Evolutionary conservation across 1,140 invertebrate genomes (phyloP), one percentile per base, ranked within the genome.

Genomic region (Aculops lycopersici): DNA sequence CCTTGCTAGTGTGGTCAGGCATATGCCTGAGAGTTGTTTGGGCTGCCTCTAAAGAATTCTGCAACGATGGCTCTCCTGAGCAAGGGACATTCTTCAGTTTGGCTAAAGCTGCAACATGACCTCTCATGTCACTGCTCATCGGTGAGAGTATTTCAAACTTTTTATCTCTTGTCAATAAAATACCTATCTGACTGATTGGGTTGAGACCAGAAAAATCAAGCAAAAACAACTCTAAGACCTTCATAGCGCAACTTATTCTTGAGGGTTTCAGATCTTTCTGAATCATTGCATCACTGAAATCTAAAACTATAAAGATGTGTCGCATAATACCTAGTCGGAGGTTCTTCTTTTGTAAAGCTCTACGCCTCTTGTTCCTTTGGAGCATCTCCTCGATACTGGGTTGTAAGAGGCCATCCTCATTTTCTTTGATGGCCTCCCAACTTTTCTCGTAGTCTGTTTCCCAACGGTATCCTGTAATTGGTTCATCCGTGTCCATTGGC

Each of bases 201-300:
- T 95, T 97, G 60, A 92, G 80, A 58, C 95, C 84, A 58, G 95
- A 90, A 55, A 78, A 95, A 58, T 92, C 83, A 48, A 86, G 76
- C 41, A 95, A 70, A 57, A 94, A 97, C 46, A 70, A 68, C 60
- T 92, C 78, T 39, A 94, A 53, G 18, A 51, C 41, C 45, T 88
- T 90, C 3, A 83, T 51, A 14, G 78, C 72, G 50, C 80, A 83
- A 1, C 78, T 49, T 45, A 90, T 69, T 46, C 86, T 59, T n/a
- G 76, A 84, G 18, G 88, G 88, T 58, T 88, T 90, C 14, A 95
- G 61, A 62, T 95, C 86, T 52, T 84, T 80, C 50, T 74, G 74
- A 17, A 65, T 65, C 86, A 97, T 95, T 18, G 77, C 67, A 51
- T 78, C 71, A 1, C 88, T 94, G 53, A 75, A 72, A 59, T 97